Conservation (phyloP, 2,888 invertebrate genomes). For the Hetaerina titia region DNA sequence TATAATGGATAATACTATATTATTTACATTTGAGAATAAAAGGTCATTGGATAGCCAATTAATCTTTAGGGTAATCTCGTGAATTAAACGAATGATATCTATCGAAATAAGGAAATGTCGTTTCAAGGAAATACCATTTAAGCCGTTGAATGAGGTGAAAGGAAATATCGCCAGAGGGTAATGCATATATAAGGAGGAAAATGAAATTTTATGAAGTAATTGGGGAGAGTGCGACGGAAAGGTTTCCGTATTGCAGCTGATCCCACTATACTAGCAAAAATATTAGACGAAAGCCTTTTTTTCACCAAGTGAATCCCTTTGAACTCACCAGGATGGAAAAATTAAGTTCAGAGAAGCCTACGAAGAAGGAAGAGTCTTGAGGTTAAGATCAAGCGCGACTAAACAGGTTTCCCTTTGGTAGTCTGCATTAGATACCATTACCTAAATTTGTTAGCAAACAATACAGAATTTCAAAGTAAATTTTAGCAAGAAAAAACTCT, state of each 20-base stretch:
- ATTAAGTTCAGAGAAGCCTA: no score
- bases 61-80: not conserved
- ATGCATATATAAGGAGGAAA: not conserved
- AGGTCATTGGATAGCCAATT: not conserved
- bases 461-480: no score
- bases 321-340: no score
- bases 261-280: not conserved
- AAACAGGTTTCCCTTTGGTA: no score
- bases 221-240: not conserved
- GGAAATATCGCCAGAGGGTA: not conserved
- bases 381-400: no score
- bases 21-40: no score
- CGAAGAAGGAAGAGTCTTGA: no score
- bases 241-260: not conserved
- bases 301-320: not conserved
- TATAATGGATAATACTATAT: no score
- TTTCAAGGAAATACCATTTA: not conserved
- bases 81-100: not conserved
- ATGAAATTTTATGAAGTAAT: constrained; percentile 22
- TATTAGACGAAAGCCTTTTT: not conserved
- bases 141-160: not conserved
- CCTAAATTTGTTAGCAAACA: no score
- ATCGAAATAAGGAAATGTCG: not conserved
- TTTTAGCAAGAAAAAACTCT: no score
- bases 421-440: no score